Conservation (phyloP, 2,113 vertebrate genomes). For the Nematolebias whitei region DNA sequence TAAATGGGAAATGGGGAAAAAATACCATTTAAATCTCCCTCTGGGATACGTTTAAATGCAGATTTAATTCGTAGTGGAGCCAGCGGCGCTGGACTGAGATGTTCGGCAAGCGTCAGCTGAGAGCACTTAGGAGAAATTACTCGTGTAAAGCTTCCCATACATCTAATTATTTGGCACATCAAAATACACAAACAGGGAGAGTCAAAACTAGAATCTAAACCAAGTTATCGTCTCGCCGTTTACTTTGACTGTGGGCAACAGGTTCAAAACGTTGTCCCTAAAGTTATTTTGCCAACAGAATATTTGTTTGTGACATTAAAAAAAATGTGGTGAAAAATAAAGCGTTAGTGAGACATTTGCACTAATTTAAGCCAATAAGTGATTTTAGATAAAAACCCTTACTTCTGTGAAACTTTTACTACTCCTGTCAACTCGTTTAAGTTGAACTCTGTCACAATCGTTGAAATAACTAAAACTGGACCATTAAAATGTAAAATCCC, state of each 20-base stretch:
- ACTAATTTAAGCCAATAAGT: background rate
- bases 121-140: slow-evolving; percentile 9
- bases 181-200: background rate
- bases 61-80: background rate
- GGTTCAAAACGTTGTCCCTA: background rate
- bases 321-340: no score
- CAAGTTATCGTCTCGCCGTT: background rate
- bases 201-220: background rate
- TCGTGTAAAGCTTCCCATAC: background rate
- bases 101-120: slow-evolving; percentile 18
- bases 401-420: slow-evolving; percentile 5
- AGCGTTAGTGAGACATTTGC: no score
- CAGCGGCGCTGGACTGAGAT: slow-evolving; percentile 1
- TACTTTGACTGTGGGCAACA: background rate
- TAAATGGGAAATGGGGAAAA: background rate
- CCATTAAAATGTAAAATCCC: no score
- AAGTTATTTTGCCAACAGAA: background rate
- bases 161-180: slow-evolving; percentile 6
- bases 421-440: background rate
- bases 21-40: background rate
- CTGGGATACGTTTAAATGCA: background rate
- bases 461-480: no score
- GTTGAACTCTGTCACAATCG: no score
- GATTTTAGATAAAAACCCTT: background rate
- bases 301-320: background rate